phyloP scores from a whole-genome alignment of 2,888 invertebrate genomes.

The Melinaea menophilus region DNA sequence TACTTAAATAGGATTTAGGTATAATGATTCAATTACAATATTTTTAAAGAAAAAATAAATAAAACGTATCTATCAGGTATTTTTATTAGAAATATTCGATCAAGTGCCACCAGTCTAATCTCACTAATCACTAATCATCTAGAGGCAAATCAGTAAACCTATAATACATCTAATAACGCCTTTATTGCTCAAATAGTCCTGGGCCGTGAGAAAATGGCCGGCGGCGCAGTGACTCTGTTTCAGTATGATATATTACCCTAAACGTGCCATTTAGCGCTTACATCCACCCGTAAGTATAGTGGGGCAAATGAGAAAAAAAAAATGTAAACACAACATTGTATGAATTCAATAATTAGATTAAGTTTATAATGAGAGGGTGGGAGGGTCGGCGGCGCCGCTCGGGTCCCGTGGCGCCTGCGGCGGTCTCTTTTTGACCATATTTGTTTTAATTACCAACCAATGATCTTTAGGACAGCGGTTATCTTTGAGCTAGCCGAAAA shows the following conservation, averaged over 20 bases:
- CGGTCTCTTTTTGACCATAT: slow-evolving; percentile 73
- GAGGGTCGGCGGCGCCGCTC: slow-evolving; percentile 60
- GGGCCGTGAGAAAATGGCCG: slow-evolving; percentile 66
- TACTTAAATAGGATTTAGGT: no score
- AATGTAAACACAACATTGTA: slow-evolving; percentile 78
- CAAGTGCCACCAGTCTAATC: slow-evolving; percentile 45
- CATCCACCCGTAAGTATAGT: slow-evolving; percentile 74
- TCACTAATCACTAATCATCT: slow-evolving; percentile 66
- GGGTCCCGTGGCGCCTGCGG: slow-evolving; percentile 74
- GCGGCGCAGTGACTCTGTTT: slow-evolving; percentile 64
- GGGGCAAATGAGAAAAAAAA: slow-evolving; percentile 74
- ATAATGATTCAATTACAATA: no score
- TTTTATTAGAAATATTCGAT: slow-evolving; percentile 21
- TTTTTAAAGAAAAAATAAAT: background rate
- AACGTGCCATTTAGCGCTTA: slow-evolving; percentile 78
- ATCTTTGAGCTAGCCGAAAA: slow-evolving; percentile 69
- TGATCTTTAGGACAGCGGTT: slow-evolving; percentile 69
- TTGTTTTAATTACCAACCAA: slow-evolving; percentile 76
- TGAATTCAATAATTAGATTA: slow-evolving; percentile 78
- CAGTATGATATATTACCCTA: slow-evolving; percentile 72
- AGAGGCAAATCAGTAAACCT: slow-evolving; percentile 61
- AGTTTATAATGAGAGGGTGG: slow-evolving; percentile 73
- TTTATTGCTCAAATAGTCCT: slow-evolving; percentile 38
- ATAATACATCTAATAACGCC: slow-evolving; percentile 51
- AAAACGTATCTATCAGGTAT: slow-evolving; percentile 8